These are phyloP conservation scores for Eutolmus rufibarbis DNA, from an alignment of 2,888 invertebrate genomes.

Conservation along the genomic window DNA sequence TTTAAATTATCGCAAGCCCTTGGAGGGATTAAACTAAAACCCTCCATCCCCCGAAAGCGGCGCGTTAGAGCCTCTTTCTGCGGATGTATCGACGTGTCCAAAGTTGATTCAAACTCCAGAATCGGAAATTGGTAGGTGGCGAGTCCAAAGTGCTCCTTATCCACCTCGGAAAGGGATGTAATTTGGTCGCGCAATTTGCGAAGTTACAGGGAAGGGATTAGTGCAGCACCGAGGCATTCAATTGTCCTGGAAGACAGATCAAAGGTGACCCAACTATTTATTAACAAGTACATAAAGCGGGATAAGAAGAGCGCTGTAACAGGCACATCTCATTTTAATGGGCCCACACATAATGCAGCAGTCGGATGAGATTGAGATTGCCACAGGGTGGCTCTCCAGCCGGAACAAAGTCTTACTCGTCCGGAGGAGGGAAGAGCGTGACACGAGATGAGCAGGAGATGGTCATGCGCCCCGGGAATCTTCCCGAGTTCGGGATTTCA, in stretches of 20 bases:
- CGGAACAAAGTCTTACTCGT: background rate
- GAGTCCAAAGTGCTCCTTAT: background rate
- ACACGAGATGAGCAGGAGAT: background rate
- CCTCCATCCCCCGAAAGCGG: background rate
- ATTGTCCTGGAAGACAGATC: background rate
- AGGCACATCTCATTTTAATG: conserved; percentile 10
- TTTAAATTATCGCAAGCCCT: background rate
- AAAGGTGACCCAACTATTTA: background rate
- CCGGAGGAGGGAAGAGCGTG: background rate
- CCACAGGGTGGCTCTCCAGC: background rate
- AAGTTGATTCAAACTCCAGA: background rate
- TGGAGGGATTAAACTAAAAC: background rate
- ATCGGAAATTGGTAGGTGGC: background rate
- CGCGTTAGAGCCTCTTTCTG: background rate
- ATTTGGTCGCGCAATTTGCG: background rate
- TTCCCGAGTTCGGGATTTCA: background rate
- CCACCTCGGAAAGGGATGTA: background rate
- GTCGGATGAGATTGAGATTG: background rate
- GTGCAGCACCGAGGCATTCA: background rate
- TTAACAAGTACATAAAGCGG: background rate
- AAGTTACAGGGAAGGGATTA: background rate
- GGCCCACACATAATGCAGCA: conserved; percentile 13
- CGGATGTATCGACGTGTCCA: background rate
- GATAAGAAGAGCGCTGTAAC: background rate
- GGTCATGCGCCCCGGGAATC: background rate